These are phyloP conservation scores for Tethya wilhelma DNA, from an alignment of 37 sponge, comb jelly and placozoan species.

Conservation along the genomic window DNA sequence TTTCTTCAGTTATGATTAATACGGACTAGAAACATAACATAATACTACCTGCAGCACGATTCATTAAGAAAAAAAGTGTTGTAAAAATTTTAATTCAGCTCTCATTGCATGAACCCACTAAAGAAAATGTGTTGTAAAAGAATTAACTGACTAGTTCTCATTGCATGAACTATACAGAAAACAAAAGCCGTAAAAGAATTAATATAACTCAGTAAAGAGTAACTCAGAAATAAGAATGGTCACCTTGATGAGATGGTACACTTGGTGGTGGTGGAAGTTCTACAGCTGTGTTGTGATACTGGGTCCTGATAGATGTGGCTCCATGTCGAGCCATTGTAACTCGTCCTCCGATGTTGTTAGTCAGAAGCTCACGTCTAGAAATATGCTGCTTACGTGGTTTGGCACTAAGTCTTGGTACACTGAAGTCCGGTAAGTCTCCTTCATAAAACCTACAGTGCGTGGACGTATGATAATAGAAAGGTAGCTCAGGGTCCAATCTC, in stretches of 20 bases:
- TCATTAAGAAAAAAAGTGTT: too few species aligned
- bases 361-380: constrained; percentile 3
- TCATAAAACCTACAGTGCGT: constrained; percentile 27
- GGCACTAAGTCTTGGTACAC: background rate
- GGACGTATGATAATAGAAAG: constrained; percentile 23
- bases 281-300: constrained; percentile 13
- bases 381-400: background rate
- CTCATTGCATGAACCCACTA: too few species aligned
- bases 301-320: background rate
- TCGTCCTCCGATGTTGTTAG: background rate
- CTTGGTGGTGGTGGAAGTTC: constrained; percentile 31
- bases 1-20: too few species aligned
- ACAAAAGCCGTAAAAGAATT: background rate
- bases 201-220: too few species aligned
- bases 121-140: too few species aligned
- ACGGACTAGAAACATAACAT: background rate
- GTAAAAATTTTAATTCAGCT: too few species aligned
- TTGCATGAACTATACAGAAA: too few species aligned
- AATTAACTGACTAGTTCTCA: too few species aligned
- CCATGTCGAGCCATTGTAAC: background rate
- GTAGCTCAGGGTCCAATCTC: constrained; percentile 1
- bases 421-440: constrained; percentile 7
- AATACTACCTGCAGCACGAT: background rate
- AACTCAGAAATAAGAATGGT: constrained; percentile 24
- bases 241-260: background rate